These are phyloP conservation scores for Picus viridis DNA, from an alignment of 2,797 vertebrate species.

Conservation along the genomic window DNA sequence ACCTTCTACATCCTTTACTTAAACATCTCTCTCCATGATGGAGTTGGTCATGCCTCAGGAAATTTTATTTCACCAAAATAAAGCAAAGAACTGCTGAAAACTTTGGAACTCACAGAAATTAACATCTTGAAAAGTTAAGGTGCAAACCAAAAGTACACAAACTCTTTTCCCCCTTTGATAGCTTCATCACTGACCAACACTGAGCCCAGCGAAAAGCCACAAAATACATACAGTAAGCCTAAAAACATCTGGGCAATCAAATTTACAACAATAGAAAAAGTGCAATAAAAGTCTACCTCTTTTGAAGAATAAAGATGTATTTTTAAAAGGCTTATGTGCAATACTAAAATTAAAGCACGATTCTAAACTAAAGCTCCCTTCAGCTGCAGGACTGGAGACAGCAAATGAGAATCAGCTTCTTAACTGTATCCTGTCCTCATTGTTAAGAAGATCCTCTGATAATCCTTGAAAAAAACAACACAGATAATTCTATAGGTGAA, in stretches of 20 bases:
- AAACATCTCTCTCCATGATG: not conserved
- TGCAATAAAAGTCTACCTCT: slow-evolving; percentile 75
- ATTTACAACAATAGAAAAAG: slow-evolving; percentile 78
- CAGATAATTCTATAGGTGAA: not conserved
- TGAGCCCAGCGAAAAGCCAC: slow-evolving; percentile 54
- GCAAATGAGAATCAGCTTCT: not conserved
- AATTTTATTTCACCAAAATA: slow-evolving; percentile 57
- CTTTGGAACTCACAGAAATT: slow-evolving; percentile 57
- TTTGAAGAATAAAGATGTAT: slow-evolving; percentile 79
- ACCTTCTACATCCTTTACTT: not conserved
- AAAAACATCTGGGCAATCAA: slow-evolving; percentile 81
- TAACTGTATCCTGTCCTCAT: not conserved
- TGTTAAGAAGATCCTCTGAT: not conserved
- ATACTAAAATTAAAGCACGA: slow-evolving; percentile 47
- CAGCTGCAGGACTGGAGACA: slow-evolving; percentile 1
- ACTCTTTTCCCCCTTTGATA: slow-evolving; percentile 67
- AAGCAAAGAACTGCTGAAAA: slow-evolving; percentile 59
- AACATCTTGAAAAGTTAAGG: slow-evolving; percentile 71
- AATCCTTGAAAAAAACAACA: not conserved
- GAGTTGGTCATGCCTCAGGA: not conserved
- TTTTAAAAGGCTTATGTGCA: slow-evolving; percentile 54
- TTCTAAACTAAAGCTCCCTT: slow-evolving; percentile 33
- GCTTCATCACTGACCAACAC: slow-evolving; percentile 64
- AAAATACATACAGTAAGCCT: slow-evolving; percentile 68
- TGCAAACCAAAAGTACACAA: slow-evolving; percentile 32